Percentiles rank a stretch among this genome's conserved stretches.
Conservation (phyloP, 2,797 vertebrate genomes). For the Catamblyrhynchus diadema region DNA sequence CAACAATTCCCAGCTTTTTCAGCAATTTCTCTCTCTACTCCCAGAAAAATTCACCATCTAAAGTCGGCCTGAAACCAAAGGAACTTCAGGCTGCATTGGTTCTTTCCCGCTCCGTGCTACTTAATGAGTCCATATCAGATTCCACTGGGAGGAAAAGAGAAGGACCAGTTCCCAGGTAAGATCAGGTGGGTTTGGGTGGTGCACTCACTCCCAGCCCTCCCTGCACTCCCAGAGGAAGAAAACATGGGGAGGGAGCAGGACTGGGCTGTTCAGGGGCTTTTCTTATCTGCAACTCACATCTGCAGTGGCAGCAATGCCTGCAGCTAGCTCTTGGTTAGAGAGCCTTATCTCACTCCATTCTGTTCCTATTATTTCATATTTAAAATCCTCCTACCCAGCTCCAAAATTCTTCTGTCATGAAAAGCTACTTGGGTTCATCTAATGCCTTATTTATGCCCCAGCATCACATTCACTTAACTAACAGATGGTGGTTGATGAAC, state of each 20-base stretch:
- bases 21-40: not conserved
- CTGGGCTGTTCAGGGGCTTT: not conserved
- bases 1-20: not conserved
- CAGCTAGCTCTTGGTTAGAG: not conserved
- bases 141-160: not conserved
- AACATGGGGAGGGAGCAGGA: not conserved
- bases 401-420: not conserved
- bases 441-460: conserved; percentile 7
- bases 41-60: not conserved
- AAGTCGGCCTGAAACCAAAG: not conserved
- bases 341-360: not conserved
- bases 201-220: not conserved
- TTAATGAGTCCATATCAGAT: not conserved
- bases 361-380: not conserved
- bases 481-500: not conserved
- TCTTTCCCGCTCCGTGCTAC: not conserved
- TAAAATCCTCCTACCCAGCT: not conserved
- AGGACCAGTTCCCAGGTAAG: not conserved
- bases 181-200: not conserved
- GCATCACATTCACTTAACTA: not conserved
- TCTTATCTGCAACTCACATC: not conserved
- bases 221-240: not conserved
- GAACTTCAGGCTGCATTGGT: not conserved
- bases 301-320: not conserved
- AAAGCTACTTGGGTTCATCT: not conserved